These are phyloP conservation scores for Dryobates pubescens DNA, from an alignment of 2,797 vertebrate species.

Conservation along the genomic window DNA sequence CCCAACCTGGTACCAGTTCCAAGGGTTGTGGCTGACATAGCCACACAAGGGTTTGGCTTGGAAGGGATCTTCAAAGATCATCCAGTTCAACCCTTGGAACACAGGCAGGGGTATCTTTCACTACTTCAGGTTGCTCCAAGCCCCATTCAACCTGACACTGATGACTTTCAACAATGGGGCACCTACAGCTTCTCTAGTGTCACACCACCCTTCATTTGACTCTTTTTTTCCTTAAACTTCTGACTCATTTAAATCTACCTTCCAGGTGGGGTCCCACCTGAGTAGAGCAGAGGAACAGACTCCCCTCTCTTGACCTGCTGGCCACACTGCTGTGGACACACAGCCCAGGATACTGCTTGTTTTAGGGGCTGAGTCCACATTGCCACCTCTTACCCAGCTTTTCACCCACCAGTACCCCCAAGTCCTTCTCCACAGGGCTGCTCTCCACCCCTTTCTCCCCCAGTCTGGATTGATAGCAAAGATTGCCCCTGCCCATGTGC, in stretches of 20 bases:
- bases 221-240: not conserved
- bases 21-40: not conserved
- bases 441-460: not conserved
- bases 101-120: rapidly evolving
- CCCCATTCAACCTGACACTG: too few species aligned
- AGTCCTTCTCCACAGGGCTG: not conserved
- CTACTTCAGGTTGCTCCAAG: too few species aligned
- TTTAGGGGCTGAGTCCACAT: too few species aligned
- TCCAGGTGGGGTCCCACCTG: not conserved
- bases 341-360: too few species aligned
- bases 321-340: not conserved
- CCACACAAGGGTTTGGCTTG: not conserved
- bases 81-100: rapidly evolving
- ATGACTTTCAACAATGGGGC: too few species aligned
- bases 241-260: not conserved
- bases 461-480: too few species aligned
- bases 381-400: not conserved
- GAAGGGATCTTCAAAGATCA: not conserved
- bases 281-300: not conserved
- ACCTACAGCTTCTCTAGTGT: too few species aligned
- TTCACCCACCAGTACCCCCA: not conserved
- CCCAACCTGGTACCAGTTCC: not conserved
- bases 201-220: too few species aligned
- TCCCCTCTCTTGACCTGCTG: not conserved
- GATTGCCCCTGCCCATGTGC: not conserved